Evolutionary conservation across 2,113 vertebrate species (phyloP), one percentile per base, ranked within the genome.

Genomic region (Ophiodon elongatus): DNA sequence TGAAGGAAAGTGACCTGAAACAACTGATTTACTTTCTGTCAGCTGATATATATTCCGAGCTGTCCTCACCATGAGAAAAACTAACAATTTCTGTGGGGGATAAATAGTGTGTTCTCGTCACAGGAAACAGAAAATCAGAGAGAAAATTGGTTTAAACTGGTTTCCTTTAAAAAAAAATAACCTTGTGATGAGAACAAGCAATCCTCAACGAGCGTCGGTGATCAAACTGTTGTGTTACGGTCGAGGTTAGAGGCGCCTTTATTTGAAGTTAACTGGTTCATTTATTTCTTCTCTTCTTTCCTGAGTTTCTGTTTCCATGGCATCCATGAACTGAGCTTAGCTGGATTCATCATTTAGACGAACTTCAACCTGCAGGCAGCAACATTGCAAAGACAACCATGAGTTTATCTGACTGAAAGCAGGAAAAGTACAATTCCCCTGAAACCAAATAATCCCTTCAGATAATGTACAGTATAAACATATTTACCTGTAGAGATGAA

Each of bases 221-320:
- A 68, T 33, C 17, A 10, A 35, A 4, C 10, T 27, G 29, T 10
- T 31, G 23, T 1, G 8, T 77, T 65, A 23, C 35, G 15, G 27
- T 70, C 2, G 2, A 67, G 19, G 37, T 70, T 39, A 74, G 52
- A 70, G 13, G n/a, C 8, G 25, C 68, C 67, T 54, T 6, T 33
- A 41, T 80, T 52, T 74, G 13, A 79, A 60, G 52, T 59, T 39
- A 39, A 29, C 37, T 33, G 31, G 11, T 79, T 76, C 56, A 29
- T 43, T 54, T 39, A 67, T 60, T 62, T 80, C 59, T 67, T 23
- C 54, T 27, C 21, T 63, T 57, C 23, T 31, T 69, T 39, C 54
- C 25, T 21, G 27, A 41, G 29, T n/a, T 47, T 45, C 59, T 69
- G 67, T 80, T 84, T 57, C 77, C 82, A 84, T 84, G 77, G 67